A percentile compares a stretch with the other conserved stretches of the same genome.
Evolutionary conservation across 2,113 vertebrate species (phyloP).

Genomic region (Arothron firmamentum): DNA sequence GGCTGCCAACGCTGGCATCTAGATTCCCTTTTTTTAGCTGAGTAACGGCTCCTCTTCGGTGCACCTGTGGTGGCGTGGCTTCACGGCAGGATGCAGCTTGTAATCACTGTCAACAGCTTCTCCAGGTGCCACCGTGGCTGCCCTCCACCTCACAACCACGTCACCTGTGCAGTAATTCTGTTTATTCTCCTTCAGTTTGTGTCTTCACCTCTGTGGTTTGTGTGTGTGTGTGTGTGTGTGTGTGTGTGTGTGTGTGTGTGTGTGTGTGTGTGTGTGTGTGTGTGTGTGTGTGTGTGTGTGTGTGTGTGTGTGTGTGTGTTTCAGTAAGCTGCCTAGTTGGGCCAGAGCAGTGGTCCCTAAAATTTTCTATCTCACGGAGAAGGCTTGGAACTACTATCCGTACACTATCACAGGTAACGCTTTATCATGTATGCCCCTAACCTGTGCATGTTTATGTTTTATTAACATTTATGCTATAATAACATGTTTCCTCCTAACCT

Average conservation of each 20-base stretch:
- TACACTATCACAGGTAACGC: slow-evolving; percentile 73
- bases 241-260: slow-evolving; percentile 15
- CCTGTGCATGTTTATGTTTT: no score
- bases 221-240: no score
- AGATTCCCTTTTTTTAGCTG: slow-evolving; percentile 18
- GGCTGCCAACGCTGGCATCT: slow-evolving; percentile 10
- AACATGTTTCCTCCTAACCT: no score
- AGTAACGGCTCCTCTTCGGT: background rate
- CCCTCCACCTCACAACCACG: slow-evolving; percentile 23
- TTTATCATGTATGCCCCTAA: background rate
- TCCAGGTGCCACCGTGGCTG: slow-evolving; percentile 23
- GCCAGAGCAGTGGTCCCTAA: slow-evolving; percentile 92
- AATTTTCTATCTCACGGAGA: slow-evolving; percentile 94
- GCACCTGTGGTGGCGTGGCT: background rate
- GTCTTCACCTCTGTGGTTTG: slow-evolving; percentile 3
- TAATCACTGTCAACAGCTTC: slow-evolving; percentile 50
- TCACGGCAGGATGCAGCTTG: background rate
- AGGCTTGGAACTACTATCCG: slow-evolving; percentile 96
- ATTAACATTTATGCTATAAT: no score
- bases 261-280: slow-evolving; percentile 27
- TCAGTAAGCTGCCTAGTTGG: slow-evolving; percentile 92
- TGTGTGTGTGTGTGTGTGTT: slow-evolving; percentile 45
- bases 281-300: no score
- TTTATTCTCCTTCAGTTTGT: background rate
- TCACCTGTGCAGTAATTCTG: no score